These are phyloP conservation scores for Thripadectes ignobilis DNA, from an alignment of 2,797 vertebrate species.

Conservation along the genomic window DNA sequence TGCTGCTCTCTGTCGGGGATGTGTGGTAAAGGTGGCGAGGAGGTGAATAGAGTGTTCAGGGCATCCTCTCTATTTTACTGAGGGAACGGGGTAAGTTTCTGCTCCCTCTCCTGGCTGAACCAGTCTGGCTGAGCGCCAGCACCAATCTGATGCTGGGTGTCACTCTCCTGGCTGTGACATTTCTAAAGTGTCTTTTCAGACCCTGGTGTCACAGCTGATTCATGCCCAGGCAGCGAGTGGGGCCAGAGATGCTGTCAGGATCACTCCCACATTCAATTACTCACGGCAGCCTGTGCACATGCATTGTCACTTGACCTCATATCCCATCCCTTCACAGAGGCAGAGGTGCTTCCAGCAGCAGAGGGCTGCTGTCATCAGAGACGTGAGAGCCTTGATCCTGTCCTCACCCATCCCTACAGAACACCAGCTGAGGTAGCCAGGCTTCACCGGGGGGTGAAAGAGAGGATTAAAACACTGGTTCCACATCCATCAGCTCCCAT, in stretches of 20 bases:
- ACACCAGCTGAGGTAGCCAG: not conserved
- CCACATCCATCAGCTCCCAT: not conserved
- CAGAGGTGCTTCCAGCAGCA: not conserved
- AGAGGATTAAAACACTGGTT: not conserved
- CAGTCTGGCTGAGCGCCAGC: rapidly evolving
- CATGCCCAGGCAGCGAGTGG: rapidly evolving
- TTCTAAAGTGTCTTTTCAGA: slow-evolving; percentile 16
- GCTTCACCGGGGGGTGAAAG: not conserved
- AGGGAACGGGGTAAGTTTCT: not conserved
- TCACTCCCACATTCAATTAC: slow-evolving; percentile 40
- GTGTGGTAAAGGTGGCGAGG: not conserved
- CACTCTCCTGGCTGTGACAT: not conserved
- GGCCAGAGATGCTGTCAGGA: slow-evolving; percentile 14
- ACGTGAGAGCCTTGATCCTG: rapidly evolving
- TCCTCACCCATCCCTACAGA: not conserved
- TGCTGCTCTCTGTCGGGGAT: not conserved
- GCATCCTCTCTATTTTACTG: not conserved
- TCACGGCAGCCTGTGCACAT: not conserved
- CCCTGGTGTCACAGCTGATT: not conserved
- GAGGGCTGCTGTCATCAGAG: not conserved
- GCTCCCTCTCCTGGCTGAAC: not conserved
- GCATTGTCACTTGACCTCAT: not conserved
- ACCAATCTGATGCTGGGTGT: not conserved
- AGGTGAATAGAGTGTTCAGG: rapidly evolving
- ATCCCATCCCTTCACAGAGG: not conserved